Evolutionary conservation across 1,140 invertebrate species (phyloP).

Genomic region (Brachionus rubens): DNA sequence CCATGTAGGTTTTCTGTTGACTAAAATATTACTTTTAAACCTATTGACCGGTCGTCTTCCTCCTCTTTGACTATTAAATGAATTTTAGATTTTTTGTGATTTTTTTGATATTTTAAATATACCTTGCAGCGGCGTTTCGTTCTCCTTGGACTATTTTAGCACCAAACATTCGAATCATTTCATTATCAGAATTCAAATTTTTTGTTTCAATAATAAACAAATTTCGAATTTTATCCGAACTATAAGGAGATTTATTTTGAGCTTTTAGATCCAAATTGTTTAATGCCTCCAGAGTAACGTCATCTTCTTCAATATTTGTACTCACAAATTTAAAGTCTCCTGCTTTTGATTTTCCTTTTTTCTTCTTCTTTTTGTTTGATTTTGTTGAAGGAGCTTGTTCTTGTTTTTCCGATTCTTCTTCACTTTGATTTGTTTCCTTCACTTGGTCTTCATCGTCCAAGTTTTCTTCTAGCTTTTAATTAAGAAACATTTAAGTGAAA

Average conservation of each 20-base stretch:
- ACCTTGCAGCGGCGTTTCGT: constrained; percentile 58
- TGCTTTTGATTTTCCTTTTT: constrained; percentile 24
- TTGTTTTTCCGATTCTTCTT: neutral
- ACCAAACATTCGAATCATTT: constrained; percentile 79
- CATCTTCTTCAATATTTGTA: constrained; percentile 13
- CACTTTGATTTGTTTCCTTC: neutral
- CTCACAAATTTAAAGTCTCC: constrained; percentile 25
- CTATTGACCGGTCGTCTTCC: neutral
- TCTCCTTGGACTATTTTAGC: constrained; percentile 72
- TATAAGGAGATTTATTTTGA: neutral
- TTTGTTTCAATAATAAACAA: constrained; percentile 57
- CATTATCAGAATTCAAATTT: constrained; percentile 76
- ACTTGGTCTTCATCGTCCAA: neutral
- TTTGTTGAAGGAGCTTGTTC: neutral
- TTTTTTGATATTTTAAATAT: neutral
- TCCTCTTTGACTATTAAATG: neutral
- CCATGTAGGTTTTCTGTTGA: constrained; percentile 27
- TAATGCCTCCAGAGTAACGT: neutral
- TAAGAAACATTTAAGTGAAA: neutral
- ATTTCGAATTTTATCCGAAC: neutral
- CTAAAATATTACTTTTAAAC: constrained; percentile 27
- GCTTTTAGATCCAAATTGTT: neutral
- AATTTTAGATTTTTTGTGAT: constrained; percentile 6
- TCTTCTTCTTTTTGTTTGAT: constrained; percentile 4
- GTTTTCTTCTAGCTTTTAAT: constrained; percentile 18